phyloP scores from a whole-genome alignment of 2,797 vertebrate genomes.

The Enteromius mattozi region DNA sequence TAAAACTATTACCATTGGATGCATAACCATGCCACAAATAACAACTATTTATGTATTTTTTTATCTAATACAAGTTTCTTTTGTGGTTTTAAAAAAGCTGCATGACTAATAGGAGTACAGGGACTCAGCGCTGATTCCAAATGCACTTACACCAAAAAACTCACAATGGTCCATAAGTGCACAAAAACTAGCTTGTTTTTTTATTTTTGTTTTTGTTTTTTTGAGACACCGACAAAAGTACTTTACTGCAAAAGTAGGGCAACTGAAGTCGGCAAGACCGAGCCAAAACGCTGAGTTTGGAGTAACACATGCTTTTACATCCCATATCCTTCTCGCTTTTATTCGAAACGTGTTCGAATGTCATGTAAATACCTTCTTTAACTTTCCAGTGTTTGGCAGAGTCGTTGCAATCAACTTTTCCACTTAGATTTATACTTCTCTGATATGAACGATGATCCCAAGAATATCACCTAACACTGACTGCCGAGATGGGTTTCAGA shows the following conservation, averaged over 20 bases:
- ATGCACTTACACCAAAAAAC: slow-evolving; percentile 93
- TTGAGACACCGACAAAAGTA: slow-evolving; percentile 90
- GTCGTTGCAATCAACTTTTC: background rate
- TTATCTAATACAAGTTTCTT: slow-evolving; percentile 85
- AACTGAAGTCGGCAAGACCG: slow-evolving; percentile 84
- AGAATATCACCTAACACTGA: slow-evolving; percentile 61
- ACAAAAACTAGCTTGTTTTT: slow-evolving; percentile 85
- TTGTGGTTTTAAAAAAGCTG: slow-evolving; percentile 80
- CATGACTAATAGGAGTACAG: slow-evolving; percentile 88
- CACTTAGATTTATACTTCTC: slow-evolving; percentile 24
- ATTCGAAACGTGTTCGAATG: slow-evolving; percentile 40
- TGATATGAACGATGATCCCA: slow-evolving; percentile 54
- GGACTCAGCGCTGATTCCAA: slow-evolving; percentile 84
- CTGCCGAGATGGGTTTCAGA: slow-evolving; percentile 56
- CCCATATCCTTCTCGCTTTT: slow-evolving; percentile 40
- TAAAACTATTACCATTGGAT: slow-evolving; percentile 91
- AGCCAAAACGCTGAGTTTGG: slow-evolving; percentile 80
- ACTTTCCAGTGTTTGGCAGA: slow-evolving; percentile 36
- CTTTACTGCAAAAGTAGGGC: slow-evolving; percentile 94
- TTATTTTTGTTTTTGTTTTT: slow-evolving; percentile 73
- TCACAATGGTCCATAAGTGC: slow-evolving; percentile 94
- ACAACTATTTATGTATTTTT: slow-evolving; percentile 85
- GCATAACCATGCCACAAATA: slow-evolving; percentile 99
- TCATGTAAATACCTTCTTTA: slow-evolving; percentile 12
- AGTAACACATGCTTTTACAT: slow-evolving; percentile 42